phyloP scores from a whole-genome alignment of 2,797 vertebrate species.

The Leptoclinus maculatus region DNA sequence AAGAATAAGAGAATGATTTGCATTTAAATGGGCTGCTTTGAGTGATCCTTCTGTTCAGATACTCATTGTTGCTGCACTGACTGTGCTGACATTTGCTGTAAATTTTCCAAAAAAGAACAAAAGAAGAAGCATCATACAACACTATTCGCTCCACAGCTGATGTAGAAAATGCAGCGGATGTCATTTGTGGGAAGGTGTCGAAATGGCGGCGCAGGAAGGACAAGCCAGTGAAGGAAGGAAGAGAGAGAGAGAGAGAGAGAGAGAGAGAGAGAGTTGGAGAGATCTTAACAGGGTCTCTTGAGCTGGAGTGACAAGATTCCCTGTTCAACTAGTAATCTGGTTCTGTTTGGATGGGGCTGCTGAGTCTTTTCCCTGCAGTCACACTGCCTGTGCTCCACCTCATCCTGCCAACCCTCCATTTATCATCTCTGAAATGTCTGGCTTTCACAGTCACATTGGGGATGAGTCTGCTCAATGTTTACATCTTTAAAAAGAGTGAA shows the following conservation, averaged over 20 bases:
- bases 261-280: not conserved
- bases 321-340: slow-evolving; percentile 45
- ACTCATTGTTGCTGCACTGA: not conserved
- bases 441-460: not conserved
- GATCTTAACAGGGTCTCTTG: slow-evolving; percentile 4
- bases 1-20: not conserved
- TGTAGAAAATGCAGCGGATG: not conserved
- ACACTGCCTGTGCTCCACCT: not conserved
- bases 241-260: not conserved
- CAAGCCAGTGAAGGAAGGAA: not conserved
- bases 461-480: not conserved
- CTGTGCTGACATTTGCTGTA: not conserved
- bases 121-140: not conserved
- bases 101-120: not conserved
- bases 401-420: not conserved
- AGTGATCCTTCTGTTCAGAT: not conserved
- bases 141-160: not conserved
- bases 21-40: slow-evolving; percentile 33
- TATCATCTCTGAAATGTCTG: slow-evolving; percentile 3
- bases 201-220: not conserved
- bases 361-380: slow-evolving; percentile 8
- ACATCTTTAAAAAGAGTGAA: not conserved
- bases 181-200: slow-evolving; percentile 6
- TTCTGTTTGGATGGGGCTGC: not conserved
- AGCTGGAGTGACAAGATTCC: slow-evolving; percentile 44